A percentile compares a stretch with the other conserved stretches of the same genome.
Evolutionary conservation across 37 sponge, comb jelly and placozoan species (phyloP).

Genomic region (Oscarella lobularis): DNA sequence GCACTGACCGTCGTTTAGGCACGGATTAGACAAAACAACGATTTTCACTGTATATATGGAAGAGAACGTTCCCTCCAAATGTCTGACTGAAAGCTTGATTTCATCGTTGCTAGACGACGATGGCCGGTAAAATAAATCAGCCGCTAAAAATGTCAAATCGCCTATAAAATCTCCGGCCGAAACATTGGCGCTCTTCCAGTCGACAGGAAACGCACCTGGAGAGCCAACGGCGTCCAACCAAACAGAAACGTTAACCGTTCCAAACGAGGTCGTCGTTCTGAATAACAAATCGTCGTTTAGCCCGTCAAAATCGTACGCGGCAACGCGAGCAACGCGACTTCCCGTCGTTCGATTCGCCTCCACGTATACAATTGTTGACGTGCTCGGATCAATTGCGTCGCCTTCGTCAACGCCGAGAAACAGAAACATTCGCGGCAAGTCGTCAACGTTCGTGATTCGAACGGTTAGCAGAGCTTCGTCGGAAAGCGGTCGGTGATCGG

Average conservation of each 20-base stretch:
- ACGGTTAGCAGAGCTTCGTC: conserved; percentile 16
- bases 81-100: conserved; percentile 17
- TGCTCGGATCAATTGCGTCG: background rate
- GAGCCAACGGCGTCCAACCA: conserved; percentile 35
- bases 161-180: conserved; percentile 10
- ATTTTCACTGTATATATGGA: conserved; percentile 9
- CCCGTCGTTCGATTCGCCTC: conserved; percentile 34
- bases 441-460: conserved; percentile 29
- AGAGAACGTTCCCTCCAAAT: conserved; percentile 8
- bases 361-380: conserved; percentile 5
- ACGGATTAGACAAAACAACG: conserved; percentile 36
- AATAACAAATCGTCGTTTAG: conserved; percentile 32
- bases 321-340: conserved; percentile 23
- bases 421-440: conserved; percentile 31
- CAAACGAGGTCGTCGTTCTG: conserved; percentile 4
- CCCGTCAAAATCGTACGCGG: conserved; percentile 56
- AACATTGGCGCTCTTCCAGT: conserved; percentile 5
- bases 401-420: conserved; percentile 3
- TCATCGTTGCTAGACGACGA: conserved; percentile 22
- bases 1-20: conserved; percentile 62
- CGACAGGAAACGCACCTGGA: conserved; percentile 32
- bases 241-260: conserved; percentile 5
- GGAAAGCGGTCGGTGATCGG: conserved; percentile 17
- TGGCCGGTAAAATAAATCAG: conserved; percentile 49
- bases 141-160: conserved; percentile 43